phyloP scores from a whole-genome alignment of 1,140 invertebrate species.

The Asobara japonica region DNA sequence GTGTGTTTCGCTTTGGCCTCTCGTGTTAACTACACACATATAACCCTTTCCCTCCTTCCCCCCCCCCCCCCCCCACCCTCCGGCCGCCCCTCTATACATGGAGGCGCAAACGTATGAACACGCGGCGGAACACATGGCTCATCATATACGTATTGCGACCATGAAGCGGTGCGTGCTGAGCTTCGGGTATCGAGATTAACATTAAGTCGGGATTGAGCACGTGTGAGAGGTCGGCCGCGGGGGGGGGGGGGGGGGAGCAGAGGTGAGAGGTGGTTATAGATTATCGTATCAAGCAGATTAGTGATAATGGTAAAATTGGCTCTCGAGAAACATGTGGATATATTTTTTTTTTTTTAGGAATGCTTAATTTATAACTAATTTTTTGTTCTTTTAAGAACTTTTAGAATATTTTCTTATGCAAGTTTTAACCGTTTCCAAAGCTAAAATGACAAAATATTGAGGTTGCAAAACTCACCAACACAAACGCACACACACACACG shows the following conservation, averaged over 20 bases:
- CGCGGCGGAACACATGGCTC: neutral
- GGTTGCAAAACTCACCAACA: too few relatives aligned
- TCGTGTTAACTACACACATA: conserved; percentile 27
- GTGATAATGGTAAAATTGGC: conserved; percentile 41
- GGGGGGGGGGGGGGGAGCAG: neutral
- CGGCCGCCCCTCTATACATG: neutral
- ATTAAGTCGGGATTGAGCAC: conserved; percentile 51
- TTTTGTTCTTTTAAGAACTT: too few relatives aligned
- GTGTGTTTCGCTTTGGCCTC: conserved; percentile 22
- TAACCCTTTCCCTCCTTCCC: too few relatives aligned
- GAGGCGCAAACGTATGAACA: conserved; percentile 9
- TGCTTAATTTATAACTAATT: too few relatives aligned
- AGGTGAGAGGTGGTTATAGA: conserved; percentile 19
- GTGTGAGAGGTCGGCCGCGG: conserved; percentile 15
- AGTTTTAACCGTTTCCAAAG: too few relatives aligned
- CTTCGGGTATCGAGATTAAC: conserved; percentile 40
- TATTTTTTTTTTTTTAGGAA: neutral
- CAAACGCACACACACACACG: neutral
- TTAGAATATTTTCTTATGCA: too few relatives aligned
- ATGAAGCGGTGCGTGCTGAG: neutral
- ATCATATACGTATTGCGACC: neutral
- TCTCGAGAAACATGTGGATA: conserved; percentile 18
- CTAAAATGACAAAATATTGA: too few relatives aligned
- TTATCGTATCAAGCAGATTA: conserved; percentile 48
- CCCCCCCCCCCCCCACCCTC: too few relatives aligned